Percentiles rank a stretch among this genome's conserved stretches.
Conservation (phyloP, 2,888 invertebrate genomes). For the Cataglyphis livida region DNA sequence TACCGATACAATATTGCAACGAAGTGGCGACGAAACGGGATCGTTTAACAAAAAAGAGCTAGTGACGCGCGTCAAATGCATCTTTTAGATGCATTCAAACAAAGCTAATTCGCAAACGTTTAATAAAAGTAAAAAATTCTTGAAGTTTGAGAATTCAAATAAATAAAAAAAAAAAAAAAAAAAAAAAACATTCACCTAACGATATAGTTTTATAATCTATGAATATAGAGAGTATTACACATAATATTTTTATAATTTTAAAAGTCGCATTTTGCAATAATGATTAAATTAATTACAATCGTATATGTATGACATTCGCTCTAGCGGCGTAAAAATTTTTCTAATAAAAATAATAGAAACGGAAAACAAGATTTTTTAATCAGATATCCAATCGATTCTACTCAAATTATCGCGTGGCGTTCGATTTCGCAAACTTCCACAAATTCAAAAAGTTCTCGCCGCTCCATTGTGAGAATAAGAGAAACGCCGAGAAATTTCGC, state of each 20-base stretch:
- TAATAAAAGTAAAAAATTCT: background rate
- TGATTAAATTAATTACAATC: slow-evolving; percentile 16
- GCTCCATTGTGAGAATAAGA: background rate
- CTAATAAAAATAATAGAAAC: slow-evolving; percentile 1
- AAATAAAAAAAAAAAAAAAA: background rate
- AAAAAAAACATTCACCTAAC: background rate
- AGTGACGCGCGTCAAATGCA: slow-evolving; percentile 28
- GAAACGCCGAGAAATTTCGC: slow-evolving; percentile 37
- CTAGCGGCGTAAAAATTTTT: background rate
- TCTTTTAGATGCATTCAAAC: slow-evolving; percentile 8
- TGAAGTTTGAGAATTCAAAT: background rate
- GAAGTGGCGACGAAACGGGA: slow-evolving; percentile 60
- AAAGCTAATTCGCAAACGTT: background rate
- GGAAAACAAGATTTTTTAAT: background rate
- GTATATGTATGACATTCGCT: background rate
- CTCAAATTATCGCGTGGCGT: slow-evolving; percentile 32
- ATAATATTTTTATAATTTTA: background rate
- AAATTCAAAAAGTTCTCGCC: slow-evolving; percentile 62
- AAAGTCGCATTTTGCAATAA: background rate
- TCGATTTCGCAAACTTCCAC: slow-evolving; percentile 54
- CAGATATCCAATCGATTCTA: slow-evolving; percentile 57
- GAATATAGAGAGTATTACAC: background rate
- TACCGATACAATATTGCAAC: slow-evolving; percentile 63
- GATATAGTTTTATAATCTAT: background rate
- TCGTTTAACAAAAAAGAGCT: slow-evolving; percentile 47